A percentile compares a stretch with the other conserved stretches of the same genome.
Conservation (phyloP, 2,888 invertebrate species). For the Ectobius pallidus region DNA sequence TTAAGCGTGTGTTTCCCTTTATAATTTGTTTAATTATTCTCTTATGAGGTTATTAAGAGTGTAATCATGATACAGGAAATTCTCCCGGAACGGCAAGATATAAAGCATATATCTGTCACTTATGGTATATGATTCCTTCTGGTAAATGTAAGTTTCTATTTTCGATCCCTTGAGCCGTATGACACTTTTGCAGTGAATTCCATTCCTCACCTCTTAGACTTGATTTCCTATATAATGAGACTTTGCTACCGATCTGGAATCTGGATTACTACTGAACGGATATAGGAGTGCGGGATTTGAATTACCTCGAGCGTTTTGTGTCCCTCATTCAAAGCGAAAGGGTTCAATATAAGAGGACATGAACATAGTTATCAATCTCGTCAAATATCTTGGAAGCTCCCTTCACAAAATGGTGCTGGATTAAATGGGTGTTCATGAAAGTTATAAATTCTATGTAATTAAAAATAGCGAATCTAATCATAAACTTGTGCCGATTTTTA, state of each 20-base stretch:
- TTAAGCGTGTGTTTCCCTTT: no score
- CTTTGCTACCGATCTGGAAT: neutral
- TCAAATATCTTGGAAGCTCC: neutral
- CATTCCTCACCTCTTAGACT: slow-evolving; percentile 7
- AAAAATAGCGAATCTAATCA: no score
- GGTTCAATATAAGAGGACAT: slow-evolving; percentile 8
- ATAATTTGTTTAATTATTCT: no score
- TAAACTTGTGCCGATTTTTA: no score
- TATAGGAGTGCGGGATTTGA: slow-evolving; percentile 8
- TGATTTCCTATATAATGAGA: slow-evolving; percentile 23
- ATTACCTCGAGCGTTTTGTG: slow-evolving; percentile 17
- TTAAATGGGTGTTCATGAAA: neutral
- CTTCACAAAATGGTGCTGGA: neutral
- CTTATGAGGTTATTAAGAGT: no score
- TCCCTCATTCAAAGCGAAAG: neutral
- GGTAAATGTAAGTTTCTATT: no score
- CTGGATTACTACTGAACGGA: slow-evolving; percentile 27
- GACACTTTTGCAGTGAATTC: neutral
- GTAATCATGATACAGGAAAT: no score
- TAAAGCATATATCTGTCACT: no score
- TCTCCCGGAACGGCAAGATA: no score
- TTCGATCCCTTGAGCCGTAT: no score
- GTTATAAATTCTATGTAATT: no score
- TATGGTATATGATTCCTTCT: no score
- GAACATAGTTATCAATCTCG: neutral